phyloP scores from a whole-genome alignment of 2,113 vertebrate genomes.

The Murina feae region DNA sequence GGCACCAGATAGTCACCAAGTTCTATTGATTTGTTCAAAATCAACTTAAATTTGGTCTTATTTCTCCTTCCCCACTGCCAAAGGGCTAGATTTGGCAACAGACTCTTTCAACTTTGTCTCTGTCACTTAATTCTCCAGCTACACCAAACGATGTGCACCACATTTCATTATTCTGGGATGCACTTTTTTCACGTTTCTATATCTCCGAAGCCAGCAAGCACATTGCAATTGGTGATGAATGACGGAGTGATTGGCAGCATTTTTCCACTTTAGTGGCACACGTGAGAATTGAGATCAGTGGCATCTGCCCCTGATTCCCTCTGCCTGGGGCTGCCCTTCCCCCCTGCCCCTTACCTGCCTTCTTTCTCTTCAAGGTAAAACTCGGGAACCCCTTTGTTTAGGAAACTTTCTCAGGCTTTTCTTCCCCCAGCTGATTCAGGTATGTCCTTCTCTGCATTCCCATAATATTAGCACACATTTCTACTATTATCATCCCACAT shows the following conservation, averaged over 20 bases:
- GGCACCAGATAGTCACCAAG: background rate
- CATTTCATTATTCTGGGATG: background rate
- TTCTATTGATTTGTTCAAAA: background rate
- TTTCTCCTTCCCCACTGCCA: background rate
- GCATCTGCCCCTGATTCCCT: background rate
- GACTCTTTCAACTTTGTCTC: background rate
- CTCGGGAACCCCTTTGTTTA: background rate
- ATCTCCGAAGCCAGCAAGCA: background rate
- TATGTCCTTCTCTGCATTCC: background rate
- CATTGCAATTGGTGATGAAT: background rate
- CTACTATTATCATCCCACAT: background rate
- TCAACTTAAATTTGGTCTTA: background rate
- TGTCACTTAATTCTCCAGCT: background rate
- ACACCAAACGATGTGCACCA: background rate
- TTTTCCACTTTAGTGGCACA: background rate
- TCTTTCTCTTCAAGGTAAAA: background rate
- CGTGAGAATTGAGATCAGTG: background rate
- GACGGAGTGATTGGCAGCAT: background rate
- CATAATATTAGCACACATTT: background rate
- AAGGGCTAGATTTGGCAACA: background rate
- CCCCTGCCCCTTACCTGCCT: background rate
- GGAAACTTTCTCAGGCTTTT: background rate
- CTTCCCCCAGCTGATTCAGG: background rate
- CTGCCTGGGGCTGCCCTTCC: background rate
- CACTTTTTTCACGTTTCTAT: background rate